phyloP scores from a whole-genome alignment of 2,113 vertebrate genomes.

The Cyanoliseus patagonus region DNA sequence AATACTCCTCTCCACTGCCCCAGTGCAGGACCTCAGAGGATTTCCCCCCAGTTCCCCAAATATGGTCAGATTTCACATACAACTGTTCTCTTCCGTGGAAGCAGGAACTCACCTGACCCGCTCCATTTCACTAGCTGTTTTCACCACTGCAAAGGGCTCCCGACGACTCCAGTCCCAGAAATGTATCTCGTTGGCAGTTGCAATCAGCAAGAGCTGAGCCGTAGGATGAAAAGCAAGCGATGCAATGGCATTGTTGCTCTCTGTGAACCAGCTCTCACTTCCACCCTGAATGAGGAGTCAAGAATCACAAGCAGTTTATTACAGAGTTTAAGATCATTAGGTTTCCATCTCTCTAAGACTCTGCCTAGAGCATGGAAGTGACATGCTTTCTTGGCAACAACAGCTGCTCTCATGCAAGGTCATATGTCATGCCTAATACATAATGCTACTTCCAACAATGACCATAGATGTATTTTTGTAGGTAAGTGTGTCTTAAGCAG shows the following conservation, averaged over 20 bases:
- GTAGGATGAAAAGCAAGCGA: constrained; percentile 97
- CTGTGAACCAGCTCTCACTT: constrained; percentile 98
- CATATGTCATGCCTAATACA: neutral
- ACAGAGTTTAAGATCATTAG: neutral
- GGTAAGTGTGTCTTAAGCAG: neutral
- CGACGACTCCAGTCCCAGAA: constrained; percentile 99
- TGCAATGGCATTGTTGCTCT: constrained; percentile 97
- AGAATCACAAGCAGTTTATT: constrained; percentile 30
- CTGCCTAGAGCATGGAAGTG: neutral
- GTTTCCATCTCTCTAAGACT: neutral
- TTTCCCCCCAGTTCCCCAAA: neutral
- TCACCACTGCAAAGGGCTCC: constrained; percentile 96
- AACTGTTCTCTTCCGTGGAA: neutral
- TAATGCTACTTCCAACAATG: neutral
- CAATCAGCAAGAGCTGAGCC: constrained; percentile 96
- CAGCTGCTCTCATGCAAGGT: neutral
- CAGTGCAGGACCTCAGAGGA: neutral
- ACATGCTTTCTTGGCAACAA: neutral
- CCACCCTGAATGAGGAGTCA: constrained; percentile 83
- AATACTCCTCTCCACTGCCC: neutral
- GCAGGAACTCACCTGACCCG: constrained; percentile 85
- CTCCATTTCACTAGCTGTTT: constrained; percentile 95
- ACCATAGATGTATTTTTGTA: neutral
- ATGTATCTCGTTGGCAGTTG: constrained; percentile 97
- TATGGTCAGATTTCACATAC: neutral